Base-by-base conservation (phyloP, 2,797 vertebrate species). In the Eidolon dupreanum region DNA sequence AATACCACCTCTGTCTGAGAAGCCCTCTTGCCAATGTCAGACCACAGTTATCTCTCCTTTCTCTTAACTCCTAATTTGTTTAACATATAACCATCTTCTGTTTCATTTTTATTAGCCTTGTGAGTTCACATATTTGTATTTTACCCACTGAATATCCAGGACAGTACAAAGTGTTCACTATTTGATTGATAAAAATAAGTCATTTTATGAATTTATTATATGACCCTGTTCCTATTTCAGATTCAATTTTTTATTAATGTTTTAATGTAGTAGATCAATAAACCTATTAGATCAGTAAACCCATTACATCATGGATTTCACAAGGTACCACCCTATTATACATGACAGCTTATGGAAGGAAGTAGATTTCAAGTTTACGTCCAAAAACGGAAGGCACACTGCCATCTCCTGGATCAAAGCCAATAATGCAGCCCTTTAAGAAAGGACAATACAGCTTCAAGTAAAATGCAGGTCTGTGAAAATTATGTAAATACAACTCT, bases 161-260 rank as follows among this genome's bases (percentile, higher is more conserved):
- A 88, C 24, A 63, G 13, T 71, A 36, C 38, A 79, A 51, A 86
- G 33, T 74, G 38, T 41, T 93, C 61, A 81, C 10, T 88, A 57
- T 84, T 89, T 92, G n/a, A 65, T 89, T 92, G n/a, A 65, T 81
- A 90, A 88, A 96, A 79, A 55, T 87, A 95, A 88, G 49, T 65
- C 33, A 49, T 49, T 81, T 88, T 68, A 74, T 63, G 24, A 74
- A 91, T 86, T 81, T 93, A 66, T 71, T 81, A 81, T 55, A 88
- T 55, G 17, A 78, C 1, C 9, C 11, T 38, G 61, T 73, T 91
- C 38, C 46, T 88, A 13, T 53, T 57, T 96, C 36, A 82, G 16
- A 41, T 94, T 78, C 51, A 11, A 55, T 43, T 85, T 95, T 70
- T 73, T 75, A 31, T 53, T 88, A 61, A 79, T 71, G 51, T 94